phyloP scores from a whole-genome alignment of 2,113 vertebrate genomes.

The Scolopax mira region DNA sequence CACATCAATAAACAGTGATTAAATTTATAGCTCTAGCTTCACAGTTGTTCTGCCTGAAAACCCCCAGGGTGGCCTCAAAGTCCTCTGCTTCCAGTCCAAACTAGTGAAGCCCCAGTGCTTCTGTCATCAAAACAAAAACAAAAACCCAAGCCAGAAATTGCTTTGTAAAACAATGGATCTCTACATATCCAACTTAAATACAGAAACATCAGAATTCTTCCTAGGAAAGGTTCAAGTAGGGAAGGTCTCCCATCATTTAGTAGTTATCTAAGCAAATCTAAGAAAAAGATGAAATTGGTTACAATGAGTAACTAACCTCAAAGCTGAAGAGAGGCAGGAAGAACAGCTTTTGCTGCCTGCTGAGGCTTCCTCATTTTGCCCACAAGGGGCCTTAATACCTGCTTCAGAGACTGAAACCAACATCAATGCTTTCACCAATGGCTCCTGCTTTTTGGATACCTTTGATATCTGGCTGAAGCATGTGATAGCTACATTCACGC shows the following conservation, averaged over 20 bases:
- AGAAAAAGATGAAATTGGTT: not conserved
- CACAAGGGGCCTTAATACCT: not conserved
- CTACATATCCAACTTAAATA: not conserved
- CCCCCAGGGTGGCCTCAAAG: conserved; percentile 31
- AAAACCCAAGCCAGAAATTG: no score
- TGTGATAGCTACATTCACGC: no score
- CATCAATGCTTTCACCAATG: not conserved
- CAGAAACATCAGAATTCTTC: not conserved
- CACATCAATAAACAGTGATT: conserved; percentile 61
- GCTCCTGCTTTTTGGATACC: not conserved
- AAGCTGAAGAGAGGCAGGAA: not conserved
- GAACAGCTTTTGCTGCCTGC: not conserved
- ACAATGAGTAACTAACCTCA: not conserved
- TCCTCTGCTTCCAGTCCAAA: conserved; percentile 29
- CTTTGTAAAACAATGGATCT: not conserved
- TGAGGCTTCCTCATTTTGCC: not conserved
- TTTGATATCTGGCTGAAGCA: not conserved
- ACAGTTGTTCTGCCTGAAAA: conserved; percentile 44
- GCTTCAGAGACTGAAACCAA: not conserved
- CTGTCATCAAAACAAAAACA: not conserved
- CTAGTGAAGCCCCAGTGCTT: not conserved
- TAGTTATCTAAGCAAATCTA: not conserved
- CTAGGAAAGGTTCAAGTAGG: not conserved
- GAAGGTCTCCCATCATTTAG: not conserved
- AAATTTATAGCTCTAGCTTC: conserved; percentile 52